Conservation (phyloP, 1,140 invertebrate genomes). For the Macrosteles quadrilineatus region DNA sequence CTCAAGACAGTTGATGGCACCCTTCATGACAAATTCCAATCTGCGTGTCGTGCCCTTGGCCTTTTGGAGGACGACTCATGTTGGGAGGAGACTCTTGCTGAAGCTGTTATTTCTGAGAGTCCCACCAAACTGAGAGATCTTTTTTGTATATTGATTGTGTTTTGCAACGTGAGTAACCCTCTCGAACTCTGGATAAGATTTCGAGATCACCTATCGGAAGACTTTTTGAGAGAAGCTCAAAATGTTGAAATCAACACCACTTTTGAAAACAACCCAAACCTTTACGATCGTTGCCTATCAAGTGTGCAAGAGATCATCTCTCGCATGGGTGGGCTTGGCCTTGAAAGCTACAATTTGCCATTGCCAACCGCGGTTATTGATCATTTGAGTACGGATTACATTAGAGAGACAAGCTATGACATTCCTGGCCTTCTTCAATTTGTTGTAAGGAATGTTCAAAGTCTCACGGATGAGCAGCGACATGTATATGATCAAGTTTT, state of each 20-base stretch:
- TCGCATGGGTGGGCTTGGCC: not conserved
- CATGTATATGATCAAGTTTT: not conserved
- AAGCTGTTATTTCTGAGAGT: not conserved
- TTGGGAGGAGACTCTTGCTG: slow-evolving; percentile 37
- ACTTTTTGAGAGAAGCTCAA: not conserved
- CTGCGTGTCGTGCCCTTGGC: slow-evolving; percentile 43
- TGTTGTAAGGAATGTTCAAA: not conserved
- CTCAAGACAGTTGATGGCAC: slow-evolving; percentile 48
- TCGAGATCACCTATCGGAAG: not conserved
- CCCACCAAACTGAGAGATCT: not conserved
- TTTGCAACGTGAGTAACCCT: not conserved
- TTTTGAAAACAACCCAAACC: not conserved
- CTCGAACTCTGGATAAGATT: not conserved
- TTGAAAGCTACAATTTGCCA: not conserved
- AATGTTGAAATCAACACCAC: not conserved
- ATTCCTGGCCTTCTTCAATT: not conserved
- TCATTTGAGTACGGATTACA: not conserved
- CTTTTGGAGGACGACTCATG: slow-evolving; percentile 48
- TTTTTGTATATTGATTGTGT: not conserved
- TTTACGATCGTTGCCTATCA: not conserved
- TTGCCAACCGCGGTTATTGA: not conserved
- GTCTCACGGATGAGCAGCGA: no score
- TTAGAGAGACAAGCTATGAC: not conserved
- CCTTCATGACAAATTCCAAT: slow-evolving; percentile 44
- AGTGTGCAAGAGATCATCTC: not conserved